phyloP scores from a whole-genome alignment of 64 coral and sea anemone genomes.

The Acropora yongei region DNA sequence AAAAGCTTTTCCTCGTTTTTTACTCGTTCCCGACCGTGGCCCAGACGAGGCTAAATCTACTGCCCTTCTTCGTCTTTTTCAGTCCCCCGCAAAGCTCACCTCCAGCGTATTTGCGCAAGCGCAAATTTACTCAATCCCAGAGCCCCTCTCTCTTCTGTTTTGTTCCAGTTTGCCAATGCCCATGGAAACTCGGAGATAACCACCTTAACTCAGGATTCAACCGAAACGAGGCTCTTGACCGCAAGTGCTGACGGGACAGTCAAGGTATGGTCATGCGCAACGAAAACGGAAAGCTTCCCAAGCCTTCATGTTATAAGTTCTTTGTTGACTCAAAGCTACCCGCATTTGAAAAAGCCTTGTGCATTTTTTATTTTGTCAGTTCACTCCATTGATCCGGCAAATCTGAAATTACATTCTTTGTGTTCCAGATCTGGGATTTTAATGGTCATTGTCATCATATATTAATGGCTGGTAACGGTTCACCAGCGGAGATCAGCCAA shows the following conservation, averaged over 20 bases:
- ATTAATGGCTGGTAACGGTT: constrained; percentile 96
- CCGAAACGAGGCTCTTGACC: constrained; percentile 93
- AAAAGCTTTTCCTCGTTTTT: too few relatives aligned
- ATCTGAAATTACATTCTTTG: neutral
- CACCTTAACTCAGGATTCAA: constrained; percentile 85
- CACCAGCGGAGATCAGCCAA: constrained; percentile 91
- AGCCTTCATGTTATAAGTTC: neutral
- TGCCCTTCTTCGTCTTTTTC: too few relatives aligned
- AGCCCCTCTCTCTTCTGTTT: neutral
- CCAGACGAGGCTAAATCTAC: too few relatives aligned
- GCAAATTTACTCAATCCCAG: too few relatives aligned
- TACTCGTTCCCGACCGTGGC: too few relatives aligned
- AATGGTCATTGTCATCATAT: constrained; percentile 99
- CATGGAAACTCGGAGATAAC: constrained; percentile 96
- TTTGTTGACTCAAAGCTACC: neutral
- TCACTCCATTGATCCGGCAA: neutral
- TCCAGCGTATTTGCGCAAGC: too few relatives aligned
- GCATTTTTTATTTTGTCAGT: neutral
- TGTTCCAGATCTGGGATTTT: constrained; percentile 96
- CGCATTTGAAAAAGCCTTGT: too few relatives aligned
- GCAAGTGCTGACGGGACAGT: constrained; percentile 96
- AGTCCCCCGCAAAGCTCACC: too few relatives aligned
- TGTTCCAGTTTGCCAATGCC: constrained; percentile 89
- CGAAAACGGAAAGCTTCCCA: too few relatives aligned
- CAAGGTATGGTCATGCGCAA: constrained; percentile 61